Evolutionary conservation across 1,140 invertebrate species (phyloP), one percentile per base, ranked within the genome.

Genomic region (Zaprionus taronus): DNA sequence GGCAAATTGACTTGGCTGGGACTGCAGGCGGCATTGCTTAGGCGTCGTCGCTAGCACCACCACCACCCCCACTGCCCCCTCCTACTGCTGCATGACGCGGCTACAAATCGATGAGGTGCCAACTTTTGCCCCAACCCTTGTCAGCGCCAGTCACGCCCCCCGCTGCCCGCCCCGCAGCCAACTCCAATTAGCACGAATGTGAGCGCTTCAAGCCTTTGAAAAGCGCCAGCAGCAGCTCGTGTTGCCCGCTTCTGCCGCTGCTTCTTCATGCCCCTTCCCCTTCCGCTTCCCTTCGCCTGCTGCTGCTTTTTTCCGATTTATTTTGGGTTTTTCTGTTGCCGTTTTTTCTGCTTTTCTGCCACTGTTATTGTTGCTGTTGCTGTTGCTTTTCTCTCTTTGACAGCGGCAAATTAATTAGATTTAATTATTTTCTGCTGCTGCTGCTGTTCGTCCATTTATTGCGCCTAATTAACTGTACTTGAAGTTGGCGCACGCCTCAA

Each of bases 351-450:
- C 24, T 56, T 49, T 65, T 47, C 24, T 44, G 17, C 11, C 17
- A 14, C 12, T 65, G 47, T 53, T 72, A 24, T 64, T 53, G 56
- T 31, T 69, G 56, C 53, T 61, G 66, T 38, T 49, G 47, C 15
- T 31, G 69, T 70, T 85, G 14, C 12, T 20, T 20, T 15, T 28
- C 57, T 20, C 68, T 66, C 77, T 89, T 89, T 89, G 85, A 90
- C 81, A 89, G 85, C 84, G 84, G 81, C 81, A 90, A 89, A 89
- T 89, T 89, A 89, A 89, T 89, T 89, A 90, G 84, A 90, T 89
- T 89, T 90, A 89, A 89, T 89, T 89, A 89, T 89, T 89, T 83
- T 80, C 70, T 63, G 62, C 72, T 67, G 49, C 28, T 31, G 20
- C 28, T 31, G 20, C 44, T 36, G 22, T 70, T 73, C 66, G 64